A percentile compares a stretch with the other conserved stretches of the same genome.
phyloP scores from a whole-genome alignment of 2,888 invertebrate genomes.

The Syritta pipiens region DNA sequence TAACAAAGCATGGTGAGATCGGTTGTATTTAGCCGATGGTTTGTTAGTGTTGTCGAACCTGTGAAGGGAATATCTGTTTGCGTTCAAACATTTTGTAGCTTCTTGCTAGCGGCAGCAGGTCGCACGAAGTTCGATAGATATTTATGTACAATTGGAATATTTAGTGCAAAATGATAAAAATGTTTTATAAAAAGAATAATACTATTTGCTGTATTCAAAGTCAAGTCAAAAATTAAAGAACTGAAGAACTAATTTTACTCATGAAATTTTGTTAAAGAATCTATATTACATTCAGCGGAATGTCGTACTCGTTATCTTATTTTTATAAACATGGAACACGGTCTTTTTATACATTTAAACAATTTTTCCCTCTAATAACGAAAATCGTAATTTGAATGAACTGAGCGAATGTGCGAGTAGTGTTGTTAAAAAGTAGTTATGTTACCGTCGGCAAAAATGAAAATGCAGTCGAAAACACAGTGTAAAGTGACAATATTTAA shows the following conservation, averaged over 20 bases:
- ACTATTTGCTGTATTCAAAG: no score
- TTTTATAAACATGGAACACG: background rate
- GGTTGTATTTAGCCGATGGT: constrained; percentile 32
- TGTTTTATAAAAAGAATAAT: background rate
- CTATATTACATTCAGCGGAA: background rate
- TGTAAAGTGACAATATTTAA: constrained; percentile 17
- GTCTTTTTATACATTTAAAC: background rate
- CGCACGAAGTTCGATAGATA: constrained; percentile 16
- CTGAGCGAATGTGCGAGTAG: background rate
- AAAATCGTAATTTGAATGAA: background rate
- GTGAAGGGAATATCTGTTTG: constrained; percentile 61
- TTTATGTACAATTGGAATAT: background rate
- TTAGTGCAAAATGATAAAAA: constrained; percentile 12
- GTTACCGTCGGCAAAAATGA: constrained; percentile 55
- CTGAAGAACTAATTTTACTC: constrained; percentile 13
- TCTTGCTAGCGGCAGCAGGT: constrained; percentile 34
- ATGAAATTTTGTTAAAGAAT: constrained; percentile 7
- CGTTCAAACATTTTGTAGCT: constrained; percentile 47
- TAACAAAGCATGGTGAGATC: constrained; percentile 40
- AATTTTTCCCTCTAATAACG: constrained; percentile 1
- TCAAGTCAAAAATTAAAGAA: no score
- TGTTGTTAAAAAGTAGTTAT: constrained; percentile 19
- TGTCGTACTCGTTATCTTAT: background rate
- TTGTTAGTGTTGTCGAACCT: constrained; percentile 63
- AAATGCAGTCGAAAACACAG: constrained; percentile 5